These are phyloP conservation scores for Sinosuthora webbiana DNA, from an alignment of 2,113 vertebrate species.

Conservation along the genomic window DNA sequence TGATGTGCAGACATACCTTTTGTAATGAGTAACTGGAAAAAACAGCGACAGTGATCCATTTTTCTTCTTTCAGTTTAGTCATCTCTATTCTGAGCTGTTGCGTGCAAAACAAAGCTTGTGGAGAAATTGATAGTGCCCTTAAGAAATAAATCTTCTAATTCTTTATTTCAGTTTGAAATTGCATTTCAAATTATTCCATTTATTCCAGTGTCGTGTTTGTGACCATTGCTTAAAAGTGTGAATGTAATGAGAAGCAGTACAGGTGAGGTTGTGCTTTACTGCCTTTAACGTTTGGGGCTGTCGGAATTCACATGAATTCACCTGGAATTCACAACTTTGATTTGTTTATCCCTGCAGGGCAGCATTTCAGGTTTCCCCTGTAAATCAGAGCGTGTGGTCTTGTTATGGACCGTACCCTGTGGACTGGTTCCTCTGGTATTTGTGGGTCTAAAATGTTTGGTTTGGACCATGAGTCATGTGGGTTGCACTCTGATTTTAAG, in stretches of 20 bases:
- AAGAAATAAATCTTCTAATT: neutral
- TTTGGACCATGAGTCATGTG: fast-evolving
- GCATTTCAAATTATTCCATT: too few species aligned
- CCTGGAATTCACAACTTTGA: neutral
- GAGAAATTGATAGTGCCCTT: neutral
- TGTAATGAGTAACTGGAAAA: neutral
- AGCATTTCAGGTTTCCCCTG: neutral
- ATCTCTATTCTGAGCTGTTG: neutral
- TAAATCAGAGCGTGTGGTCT: neutral
- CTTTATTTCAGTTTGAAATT: neutral
- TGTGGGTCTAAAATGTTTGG: neutral
- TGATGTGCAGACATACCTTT: neutral
- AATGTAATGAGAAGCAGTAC: fast-evolving
- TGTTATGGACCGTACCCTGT: neutral
- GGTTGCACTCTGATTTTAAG: neutral
- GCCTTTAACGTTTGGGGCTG: neutral
- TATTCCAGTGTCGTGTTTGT: neutral
- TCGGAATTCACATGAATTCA: neutral
- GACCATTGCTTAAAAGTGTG: neutral
- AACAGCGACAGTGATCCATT: neutral
- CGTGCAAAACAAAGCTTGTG: neutral
- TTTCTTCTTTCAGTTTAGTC: neutral
- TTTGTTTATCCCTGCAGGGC: neutral
- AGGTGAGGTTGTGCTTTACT: neutral
- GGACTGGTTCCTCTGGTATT: neutral